phyloP scores from a whole-genome alignment of 1,140 invertebrate species.

The Ips nitidus region DNA sequence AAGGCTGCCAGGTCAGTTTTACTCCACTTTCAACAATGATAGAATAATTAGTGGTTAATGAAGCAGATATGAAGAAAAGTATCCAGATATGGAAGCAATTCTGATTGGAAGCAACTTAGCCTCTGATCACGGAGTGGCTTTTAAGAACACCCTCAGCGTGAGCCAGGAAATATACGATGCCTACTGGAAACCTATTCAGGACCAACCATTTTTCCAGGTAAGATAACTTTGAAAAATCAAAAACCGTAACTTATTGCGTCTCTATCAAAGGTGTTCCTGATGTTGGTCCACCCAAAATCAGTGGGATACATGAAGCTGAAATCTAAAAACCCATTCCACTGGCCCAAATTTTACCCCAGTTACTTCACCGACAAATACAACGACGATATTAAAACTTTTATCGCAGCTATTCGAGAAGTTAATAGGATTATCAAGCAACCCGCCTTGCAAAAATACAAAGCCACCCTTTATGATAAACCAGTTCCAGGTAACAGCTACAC shows the following conservation, averaged over 20 bases:
- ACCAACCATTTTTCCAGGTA: slow-evolving; percentile 33
- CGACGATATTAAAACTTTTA: slow-evolving; percentile 52
- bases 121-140: slow-evolving; percentile 44
- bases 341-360: slow-evolving; percentile 67
- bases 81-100: slow-evolving; percentile 66
- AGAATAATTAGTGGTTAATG: background rate
- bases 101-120: slow-evolving; percentile 49
- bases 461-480: slow-evolving; percentile 51
- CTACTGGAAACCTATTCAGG: slow-evolving; percentile 43
- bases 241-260: background rate
- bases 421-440: slow-evolving; percentile 47
- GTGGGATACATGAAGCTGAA: slow-evolving; percentile 61
- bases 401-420: slow-evolving; percentile 50
- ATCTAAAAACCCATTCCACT: slow-evolving; percentile 62
- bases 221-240: background rate
- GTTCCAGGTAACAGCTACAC: slow-evolving; percentile 46
- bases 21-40: background rate
- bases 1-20: slow-evolving; percentile 44
- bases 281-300: slow-evolving; percentile 73
- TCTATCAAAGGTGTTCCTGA: slow-evolving; percentile 65
- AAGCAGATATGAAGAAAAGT: slow-evolving; percentile 38
- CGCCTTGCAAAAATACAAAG: slow-evolving; percentile 50
- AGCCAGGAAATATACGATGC: slow-evolving; percentile 42
- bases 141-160: slow-evolving; percentile 42
- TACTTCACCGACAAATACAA: slow-evolving; percentile 59